Conservation (phyloP, 1,140 invertebrate genomes). For the Drosophila asahinai region DNA sequence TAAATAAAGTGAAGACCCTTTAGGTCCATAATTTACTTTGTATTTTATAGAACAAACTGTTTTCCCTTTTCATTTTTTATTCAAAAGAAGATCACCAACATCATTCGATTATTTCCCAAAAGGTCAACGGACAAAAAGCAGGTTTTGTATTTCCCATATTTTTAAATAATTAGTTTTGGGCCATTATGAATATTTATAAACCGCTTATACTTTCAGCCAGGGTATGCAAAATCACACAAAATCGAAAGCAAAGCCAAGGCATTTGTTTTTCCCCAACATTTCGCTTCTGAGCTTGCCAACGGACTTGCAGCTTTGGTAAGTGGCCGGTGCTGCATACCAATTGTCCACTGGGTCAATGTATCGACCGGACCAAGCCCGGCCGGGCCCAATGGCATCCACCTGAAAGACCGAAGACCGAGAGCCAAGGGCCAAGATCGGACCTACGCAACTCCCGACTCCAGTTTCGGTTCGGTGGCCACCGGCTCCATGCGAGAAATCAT, state of each 20-base stretch:
- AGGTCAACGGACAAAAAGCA: background rate
- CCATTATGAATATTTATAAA: constrained; percentile 9
- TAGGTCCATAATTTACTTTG: background rate
- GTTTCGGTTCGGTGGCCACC: constrained; percentile 14
- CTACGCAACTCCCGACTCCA: constrained; percentile 18
- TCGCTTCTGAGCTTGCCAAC: constrained; percentile 44
- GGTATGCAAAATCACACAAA: constrained; percentile 23
- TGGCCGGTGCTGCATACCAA: constrained; percentile 68
- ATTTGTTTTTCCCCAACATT: constrained; percentile 40
- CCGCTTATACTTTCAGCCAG: constrained; percentile 6
- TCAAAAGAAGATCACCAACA: background rate
- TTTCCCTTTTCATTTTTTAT: no score
- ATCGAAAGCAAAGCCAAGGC: constrained; percentile 40
- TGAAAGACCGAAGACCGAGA: constrained; percentile 12
- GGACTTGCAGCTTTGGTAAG: constrained; percentile 34
- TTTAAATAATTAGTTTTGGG: background rate
- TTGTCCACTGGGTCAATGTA: constrained; percentile 79
- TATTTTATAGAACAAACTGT: no score
- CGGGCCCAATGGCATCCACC: constrained; percentile 27
- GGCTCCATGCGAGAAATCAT: constrained; percentile 46
- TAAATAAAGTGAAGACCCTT: no score
- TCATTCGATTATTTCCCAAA: background rate
- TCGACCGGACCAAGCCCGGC: constrained; percentile 24
- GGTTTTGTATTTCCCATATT: background rate
- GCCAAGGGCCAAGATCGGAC: constrained; percentile 39